phyloP scores from a whole-genome alignment of 92 coral and sea anemone species.

The Metridium senile region DNA sequence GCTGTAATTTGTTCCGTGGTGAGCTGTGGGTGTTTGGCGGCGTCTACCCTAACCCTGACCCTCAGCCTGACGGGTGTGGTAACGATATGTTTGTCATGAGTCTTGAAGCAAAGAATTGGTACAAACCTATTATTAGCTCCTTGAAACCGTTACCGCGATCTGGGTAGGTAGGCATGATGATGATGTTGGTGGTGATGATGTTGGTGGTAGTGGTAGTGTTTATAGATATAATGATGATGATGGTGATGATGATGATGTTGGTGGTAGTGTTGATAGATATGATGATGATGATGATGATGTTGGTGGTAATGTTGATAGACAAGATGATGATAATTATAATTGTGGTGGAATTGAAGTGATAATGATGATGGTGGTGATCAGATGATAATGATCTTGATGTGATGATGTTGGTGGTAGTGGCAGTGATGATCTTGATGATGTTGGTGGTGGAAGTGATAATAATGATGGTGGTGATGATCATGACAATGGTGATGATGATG shows the following conservation, averaged over 20 bases:
- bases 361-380: neutral
- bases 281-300: neutral
- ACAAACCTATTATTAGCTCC: slow-evolving; percentile 77
- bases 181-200: neutral
- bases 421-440: too few relatives aligned
- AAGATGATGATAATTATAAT: too few relatives aligned
- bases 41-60: slow-evolving; percentile 89
- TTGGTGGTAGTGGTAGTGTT: neutral
- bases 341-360: neutral
- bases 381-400: neutral
- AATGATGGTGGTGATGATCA: neutral
- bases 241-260: neutral
- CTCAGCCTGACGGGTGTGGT: slow-evolving; percentile 91
- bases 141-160: slow-evolving; percentile 78
- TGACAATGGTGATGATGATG: neutral
- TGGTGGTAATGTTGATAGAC: neutral
- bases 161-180: slow-evolving; percentile 59
- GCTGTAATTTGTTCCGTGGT: slow-evolving; percentile 73
- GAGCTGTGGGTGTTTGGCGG: slow-evolving; percentile 97
- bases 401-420: neutral
- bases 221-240: too few relatives aligned
- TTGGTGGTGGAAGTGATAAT: neutral
- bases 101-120: slow-evolving; percentile 82
- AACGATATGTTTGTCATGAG: slow-evolving; percentile 82
- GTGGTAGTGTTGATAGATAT: too few relatives aligned